Base-by-base conservation (phyloP, 2,888 invertebrate genomes). In the Amiota mariae region DNA sequence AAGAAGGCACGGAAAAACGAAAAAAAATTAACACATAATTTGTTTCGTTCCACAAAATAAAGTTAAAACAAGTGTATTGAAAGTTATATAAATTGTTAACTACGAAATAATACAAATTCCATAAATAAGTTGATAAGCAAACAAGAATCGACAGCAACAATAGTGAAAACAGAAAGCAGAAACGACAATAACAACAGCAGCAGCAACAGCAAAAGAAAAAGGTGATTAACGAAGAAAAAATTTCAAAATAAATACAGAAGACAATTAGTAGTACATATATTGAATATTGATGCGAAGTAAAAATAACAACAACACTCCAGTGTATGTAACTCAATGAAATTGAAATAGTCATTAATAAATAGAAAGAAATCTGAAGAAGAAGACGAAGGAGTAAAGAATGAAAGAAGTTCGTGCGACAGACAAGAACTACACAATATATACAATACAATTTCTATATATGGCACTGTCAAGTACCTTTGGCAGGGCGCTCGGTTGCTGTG, bases 141-240 rank as follows among this genome's bases (percentile, higher is more conserved):
- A 48, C 48, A 66, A 67, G 2, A 46, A 64, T 10, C 46, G 47
- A 46, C 46, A 15, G n/a, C 46, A 13, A 6, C 70, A 77, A 73
- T 66, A 47, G 56, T 70, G 18, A 70, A 70, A 64, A 67, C 72
- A 73, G 76, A 80, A 82, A 80, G 36, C 36, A 77, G 76, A 82
- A 82, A 85, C 85, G 84, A 83, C 84, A 83, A 84, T 74, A 76
- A 73, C 72, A 64, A 61, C 18, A 48, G 18, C 47, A 66, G 48
- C 48, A 57, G 20, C 18, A 59, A 20, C 66, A 47, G 15, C 18
- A 15, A 66, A 20, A 48, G 36, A 36, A 36, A 36, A 36, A 36
- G 36, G 36, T 36, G 36, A 36, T 36, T 36, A 36, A 36, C 36
- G 36, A 36, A 36, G 36, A 36, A 36, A 36, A 36, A 36, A 36